Conservation (phyloP, 2,113 vertebrate species). For the Syrrhaptes paradoxus region DNA sequence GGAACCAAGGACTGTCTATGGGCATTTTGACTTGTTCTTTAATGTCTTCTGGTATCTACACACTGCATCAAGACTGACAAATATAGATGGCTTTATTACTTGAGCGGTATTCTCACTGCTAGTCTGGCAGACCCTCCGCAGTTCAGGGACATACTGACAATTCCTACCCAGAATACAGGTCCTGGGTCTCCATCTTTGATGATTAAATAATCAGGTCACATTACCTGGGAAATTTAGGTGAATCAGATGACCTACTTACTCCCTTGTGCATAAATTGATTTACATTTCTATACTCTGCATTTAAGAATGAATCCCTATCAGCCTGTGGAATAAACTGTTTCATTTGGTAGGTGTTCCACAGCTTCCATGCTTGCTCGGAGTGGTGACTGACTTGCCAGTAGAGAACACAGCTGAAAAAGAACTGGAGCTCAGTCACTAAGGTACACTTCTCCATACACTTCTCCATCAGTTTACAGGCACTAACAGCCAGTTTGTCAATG, state of each 20-base stretch:
- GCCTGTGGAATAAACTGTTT: background rate
- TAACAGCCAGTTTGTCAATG: background rate
- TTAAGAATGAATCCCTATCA: slow-evolving; percentile 56
- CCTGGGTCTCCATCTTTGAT: background rate
- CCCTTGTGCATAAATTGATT: slow-evolving; percentile 8
- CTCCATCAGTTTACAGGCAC: background rate
- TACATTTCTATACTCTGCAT: slow-evolving; percentile 4
- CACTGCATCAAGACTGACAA: background rate
- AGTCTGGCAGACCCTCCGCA: slow-evolving; percentile 5
- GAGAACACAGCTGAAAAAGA: background rate
- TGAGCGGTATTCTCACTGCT: background rate
- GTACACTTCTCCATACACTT: background rate
- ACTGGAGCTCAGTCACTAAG: background rate
- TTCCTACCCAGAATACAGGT: background rate
- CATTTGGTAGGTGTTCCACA: background rate
- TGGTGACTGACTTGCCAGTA: background rate
- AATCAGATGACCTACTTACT: slow-evolving; percentile 1
- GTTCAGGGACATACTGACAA: background rate
- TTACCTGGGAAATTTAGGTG: slow-evolving; percentile 10
- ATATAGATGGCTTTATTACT: background rate
- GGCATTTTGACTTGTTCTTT: background rate
- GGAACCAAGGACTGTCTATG: background rate
- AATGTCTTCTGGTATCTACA: background rate
- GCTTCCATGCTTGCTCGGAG: background rate
- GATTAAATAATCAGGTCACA: background rate